Conservation (phyloP, 2,888 invertebrate species). For the Azorinus chamasolen region DNA sequence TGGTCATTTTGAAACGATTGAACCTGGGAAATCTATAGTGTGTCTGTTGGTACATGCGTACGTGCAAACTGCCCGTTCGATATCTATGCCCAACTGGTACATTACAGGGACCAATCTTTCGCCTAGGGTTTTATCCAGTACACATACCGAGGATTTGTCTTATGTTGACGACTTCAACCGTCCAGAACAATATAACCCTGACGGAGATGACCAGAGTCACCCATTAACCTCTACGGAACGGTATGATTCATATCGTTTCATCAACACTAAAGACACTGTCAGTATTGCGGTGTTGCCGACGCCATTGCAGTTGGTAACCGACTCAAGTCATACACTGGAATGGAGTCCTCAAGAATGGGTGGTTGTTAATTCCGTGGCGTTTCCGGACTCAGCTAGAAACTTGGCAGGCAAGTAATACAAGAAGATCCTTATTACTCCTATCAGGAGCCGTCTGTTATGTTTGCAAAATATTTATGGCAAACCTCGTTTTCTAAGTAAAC, state of each 20-base stretch:
- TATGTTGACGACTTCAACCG: conserved; percentile 66
- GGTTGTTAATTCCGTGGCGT: conserved; percentile 53
- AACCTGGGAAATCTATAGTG: conserved; percentile 41
- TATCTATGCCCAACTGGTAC: conserved; percentile 76
- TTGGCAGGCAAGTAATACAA: conserved; percentile 71
- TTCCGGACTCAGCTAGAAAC: conserved; percentile 58
- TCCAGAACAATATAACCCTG: conserved; percentile 67
- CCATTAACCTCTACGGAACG: conserved; percentile 49
- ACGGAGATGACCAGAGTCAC: conserved; percentile 31
- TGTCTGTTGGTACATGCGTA: conserved; percentile 50
- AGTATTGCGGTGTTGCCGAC: conserved; percentile 48
- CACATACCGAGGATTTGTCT: conserved; percentile 65
- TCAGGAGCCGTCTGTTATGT: too few relatives aligned
- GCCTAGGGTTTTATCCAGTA: conserved; percentile 64
- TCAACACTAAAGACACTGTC: neutral
- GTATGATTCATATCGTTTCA: conserved; percentile 23
- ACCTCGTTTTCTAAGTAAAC: neutral
- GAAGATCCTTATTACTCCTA: too few relatives aligned
- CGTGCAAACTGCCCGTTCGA: conserved; percentile 66
- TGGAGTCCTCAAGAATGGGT: conserved; percentile 64
- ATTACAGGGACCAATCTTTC: conserved; percentile 54
- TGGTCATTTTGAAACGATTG: conserved; percentile 41
- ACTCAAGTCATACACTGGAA: conserved; percentile 22
- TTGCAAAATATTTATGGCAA: too few relatives aligned
- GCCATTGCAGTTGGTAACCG: conserved; percentile 32